Conservation (phyloP, 1,140 invertebrate species). For the Penaeus vannamei region DNA sequence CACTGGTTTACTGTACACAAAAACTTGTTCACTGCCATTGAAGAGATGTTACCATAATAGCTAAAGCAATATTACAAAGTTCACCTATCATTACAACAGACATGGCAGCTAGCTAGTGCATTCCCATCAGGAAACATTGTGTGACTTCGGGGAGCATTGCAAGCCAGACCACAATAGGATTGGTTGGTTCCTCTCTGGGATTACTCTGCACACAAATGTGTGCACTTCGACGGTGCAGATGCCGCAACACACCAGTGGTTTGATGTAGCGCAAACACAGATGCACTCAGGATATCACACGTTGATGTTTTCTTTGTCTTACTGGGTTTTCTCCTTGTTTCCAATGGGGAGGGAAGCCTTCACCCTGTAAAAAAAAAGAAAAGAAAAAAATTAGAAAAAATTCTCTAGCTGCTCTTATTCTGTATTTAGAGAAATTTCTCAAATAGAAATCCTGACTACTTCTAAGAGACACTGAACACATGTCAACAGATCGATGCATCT, state of each 20-base stretch:
- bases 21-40: too few relatives aligned
- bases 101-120: slow-evolving; percentile 36
- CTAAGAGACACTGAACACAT: too few relatives aligned
- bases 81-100: slow-evolving; percentile 53
- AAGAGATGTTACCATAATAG: background rate
- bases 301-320: slow-evolving; percentile 77
- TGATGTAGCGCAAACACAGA: slow-evolving; percentile 62
- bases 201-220: slow-evolving; percentile 50
- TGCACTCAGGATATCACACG: slow-evolving; percentile 52
- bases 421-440: too few relatives aligned
- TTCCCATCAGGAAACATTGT: slow-evolving; percentile 53
- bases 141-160: slow-evolving; percentile 57
- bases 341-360: slow-evolving; percentile 90
- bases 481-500: too few relatives aligned
- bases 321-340: slow-evolving; percentile 89
- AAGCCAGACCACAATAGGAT: slow-evolving; percentile 52
- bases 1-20: too few relatives aligned
- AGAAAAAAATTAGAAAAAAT: slow-evolving; percentile 65
- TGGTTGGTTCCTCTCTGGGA: slow-evolving; percentile 43
- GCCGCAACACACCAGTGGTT: slow-evolving; percentile 54
- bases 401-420: background rate
- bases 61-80: slow-evolving; percentile 52
- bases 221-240: slow-evolving; percentile 46
- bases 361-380: slow-evolving; percentile 81
- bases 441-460: too few relatives aligned